Base-by-base conservation (phyloP, 2,797 vertebrate genomes). In the Anabas testudineus region DNA sequence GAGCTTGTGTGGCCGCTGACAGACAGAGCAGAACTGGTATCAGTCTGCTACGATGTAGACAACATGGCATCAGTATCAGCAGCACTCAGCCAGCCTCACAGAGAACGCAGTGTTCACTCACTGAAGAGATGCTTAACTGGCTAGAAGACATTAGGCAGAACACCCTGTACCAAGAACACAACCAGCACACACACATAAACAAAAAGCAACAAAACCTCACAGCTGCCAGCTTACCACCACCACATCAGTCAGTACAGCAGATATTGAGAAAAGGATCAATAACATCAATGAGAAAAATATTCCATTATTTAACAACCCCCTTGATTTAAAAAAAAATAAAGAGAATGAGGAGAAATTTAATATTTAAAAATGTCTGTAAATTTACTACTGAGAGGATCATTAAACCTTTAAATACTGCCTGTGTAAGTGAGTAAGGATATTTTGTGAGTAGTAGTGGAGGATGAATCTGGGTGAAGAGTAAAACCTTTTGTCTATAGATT, bases 91-190 rank as follows among this genome's bases (percentile, higher is more conserved):
- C 26, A 5, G 60, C 71, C 65, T 76, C 57, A 80, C 75, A 81
- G 54, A 76, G 80, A 48, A 74, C 55, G 43, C 72, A 54, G 66
- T 67, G 80, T 71, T 88, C 79, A 58, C 66, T 71, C 54, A 49
- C 56, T 58, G 67, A 74, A 49, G 71, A 54, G 66, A 48, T 57
- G 15, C 1, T 76, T 58, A 53, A 66, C 48, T 34, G 52, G 24
- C 69, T 32, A 19, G 10, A 71, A 79, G 68, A 64, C 78, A 46
- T 61, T 51, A 45, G 62, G 19, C 67, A 67, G 78, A 54, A 75
- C 47, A 54, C 66, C 30, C 53, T 54, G 63, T 56, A 52, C 57
- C 41, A 18, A 75, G 46, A 76, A 63, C 43, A 57, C 53, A 70
- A 55, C 8, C 49, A 45, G 5, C 47, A 21, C 43, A 37, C 24